Conservation (phyloP, 1,140 invertebrate species). For the Bombus sibiricus region DNA sequence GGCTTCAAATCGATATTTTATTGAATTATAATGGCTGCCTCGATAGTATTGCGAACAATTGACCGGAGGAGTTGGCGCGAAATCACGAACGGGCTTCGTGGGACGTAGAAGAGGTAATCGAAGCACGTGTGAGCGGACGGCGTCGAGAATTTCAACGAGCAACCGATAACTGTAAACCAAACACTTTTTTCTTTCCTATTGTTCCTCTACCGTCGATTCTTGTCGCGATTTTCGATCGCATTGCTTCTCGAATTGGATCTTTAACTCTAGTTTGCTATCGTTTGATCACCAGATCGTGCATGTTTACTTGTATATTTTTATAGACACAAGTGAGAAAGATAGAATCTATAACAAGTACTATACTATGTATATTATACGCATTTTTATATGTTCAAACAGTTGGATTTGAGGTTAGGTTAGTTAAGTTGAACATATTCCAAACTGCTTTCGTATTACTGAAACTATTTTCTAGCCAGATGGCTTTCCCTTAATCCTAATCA, state of each 20-base stretch:
- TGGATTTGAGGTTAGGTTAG: no score
- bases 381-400: no score
- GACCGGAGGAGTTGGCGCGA: conserved; percentile 41
- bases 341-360: no score
- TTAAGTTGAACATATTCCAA: no score
- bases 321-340: no score
- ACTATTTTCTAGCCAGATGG: no score
- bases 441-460: no score
- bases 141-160: conserved; percentile 60
- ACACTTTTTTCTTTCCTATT: conserved; percentile 39
- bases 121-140: conserved; percentile 48
- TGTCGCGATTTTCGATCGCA: not conserved
- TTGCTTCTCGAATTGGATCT: not conserved
- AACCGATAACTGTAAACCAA: conserved; percentile 61
- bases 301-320: no score
- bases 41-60: not conserved
- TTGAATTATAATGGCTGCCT: not conserved
- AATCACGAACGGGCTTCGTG: conserved; percentile 57
- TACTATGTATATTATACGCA: no score
- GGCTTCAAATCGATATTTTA: not conserved
- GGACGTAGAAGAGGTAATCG: conserved; percentile 55
- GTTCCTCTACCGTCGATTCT: conserved; percentile 58
- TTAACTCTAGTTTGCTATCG: no score
- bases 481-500: no score
- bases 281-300: no score